A percentile compares a stretch with the other conserved stretches of the same genome.
Conservation (phyloP, 2,797 vertebrate genomes). For the Limosa lapponica region DNA sequence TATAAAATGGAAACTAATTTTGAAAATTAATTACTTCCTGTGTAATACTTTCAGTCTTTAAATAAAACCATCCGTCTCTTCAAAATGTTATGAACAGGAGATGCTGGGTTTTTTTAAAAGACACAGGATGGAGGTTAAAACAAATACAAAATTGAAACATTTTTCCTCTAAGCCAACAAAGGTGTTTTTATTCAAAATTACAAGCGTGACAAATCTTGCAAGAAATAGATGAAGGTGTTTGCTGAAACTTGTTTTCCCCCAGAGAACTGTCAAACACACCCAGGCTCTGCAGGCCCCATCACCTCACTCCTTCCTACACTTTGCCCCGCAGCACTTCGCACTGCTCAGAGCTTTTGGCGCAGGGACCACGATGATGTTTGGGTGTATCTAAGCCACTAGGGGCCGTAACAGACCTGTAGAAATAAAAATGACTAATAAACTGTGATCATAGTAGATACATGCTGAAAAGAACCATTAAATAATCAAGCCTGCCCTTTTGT, state of each 20-base stretch:
- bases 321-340: background rate
- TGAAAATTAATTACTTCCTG: background rate
- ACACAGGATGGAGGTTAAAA: background rate
- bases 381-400: conserved; percentile 16
- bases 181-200: background rate
- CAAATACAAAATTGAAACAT: background rate
- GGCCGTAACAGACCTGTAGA: conserved; percentile 17
- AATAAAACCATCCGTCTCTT: background rate
- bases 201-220: background rate
- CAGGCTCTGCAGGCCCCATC: background rate
- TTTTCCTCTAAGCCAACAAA: background rate
- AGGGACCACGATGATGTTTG: background rate
- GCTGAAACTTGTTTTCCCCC: conserved; percentile 13
- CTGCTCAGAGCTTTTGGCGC: background rate
- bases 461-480: background rate
- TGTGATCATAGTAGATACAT: background rate
- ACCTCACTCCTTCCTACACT: background rate
- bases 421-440: background rate
- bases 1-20: background rate
- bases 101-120: background rate
- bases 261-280: background rate
- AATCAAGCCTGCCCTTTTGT: background rate
- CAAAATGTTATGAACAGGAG: background rate
- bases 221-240: background rate
- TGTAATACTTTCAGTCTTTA: background rate